These are phyloP conservation scores for Subacronicta megacephala DNA, from an alignment of 2,888 invertebrate genomes.

Conservation along the genomic window DNA sequence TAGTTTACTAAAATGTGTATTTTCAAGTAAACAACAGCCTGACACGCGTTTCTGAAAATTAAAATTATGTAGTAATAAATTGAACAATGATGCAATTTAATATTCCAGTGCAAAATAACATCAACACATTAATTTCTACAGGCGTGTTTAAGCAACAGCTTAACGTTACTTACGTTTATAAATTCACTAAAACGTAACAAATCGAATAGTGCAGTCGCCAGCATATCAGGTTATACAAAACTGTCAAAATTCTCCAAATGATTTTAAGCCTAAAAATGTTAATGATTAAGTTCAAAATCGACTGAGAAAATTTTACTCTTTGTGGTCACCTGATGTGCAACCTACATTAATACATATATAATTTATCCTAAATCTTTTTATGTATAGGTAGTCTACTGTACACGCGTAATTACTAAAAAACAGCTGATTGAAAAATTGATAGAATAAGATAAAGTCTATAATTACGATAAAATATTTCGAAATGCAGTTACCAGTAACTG, in stretches of 20 bases:
- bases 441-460: constrained; percentile 8
- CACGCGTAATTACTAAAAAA: not conserved
- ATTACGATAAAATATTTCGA: constrained; percentile 25
- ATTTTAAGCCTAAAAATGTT: no score
- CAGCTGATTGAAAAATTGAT: constrained; percentile 5
- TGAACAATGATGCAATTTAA: constrained; percentile 9
- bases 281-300: no score
- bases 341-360: no score
- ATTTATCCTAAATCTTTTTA: no score
- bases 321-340: no score
- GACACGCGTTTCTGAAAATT: constrained; percentile 3
- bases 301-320: no score
- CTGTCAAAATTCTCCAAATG: no score
- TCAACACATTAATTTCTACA: constrained; percentile 3
- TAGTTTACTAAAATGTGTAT: constrained; percentile 6
- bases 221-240: no score
- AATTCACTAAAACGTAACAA: not conserved
- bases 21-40: not conserved
- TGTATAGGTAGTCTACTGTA: no score
- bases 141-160: constrained; percentile 3
- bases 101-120: constrained; percentile 11
- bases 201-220: no score
- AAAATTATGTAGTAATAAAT: constrained; percentile 11
- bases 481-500: constrained; percentile 14
- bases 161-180: not conserved